Evolutionary conservation across 1,140 invertebrate species (phyloP).

Genomic region (Drosophila subpulchrella): DNA sequence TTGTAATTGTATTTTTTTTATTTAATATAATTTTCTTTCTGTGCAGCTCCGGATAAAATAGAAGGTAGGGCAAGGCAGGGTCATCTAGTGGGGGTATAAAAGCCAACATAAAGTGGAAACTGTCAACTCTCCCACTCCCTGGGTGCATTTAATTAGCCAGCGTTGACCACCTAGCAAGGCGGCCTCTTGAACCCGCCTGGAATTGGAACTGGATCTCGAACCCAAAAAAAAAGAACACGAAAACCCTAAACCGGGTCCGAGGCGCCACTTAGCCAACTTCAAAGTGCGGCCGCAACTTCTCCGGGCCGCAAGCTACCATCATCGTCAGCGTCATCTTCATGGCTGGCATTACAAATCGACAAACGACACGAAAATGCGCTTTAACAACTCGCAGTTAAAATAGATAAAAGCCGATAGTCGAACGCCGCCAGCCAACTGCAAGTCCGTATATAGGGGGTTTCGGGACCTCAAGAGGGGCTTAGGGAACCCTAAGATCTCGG

Average conservation of each 20-base stretch:
- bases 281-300: conserved; percentile 59
- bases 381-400: conserved; percentile 83
- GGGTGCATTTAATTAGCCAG: conserved; percentile 73
- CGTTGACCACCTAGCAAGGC: conserved; percentile 66
- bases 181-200: conserved; percentile 72
- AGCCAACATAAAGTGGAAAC: conserved; percentile 75
- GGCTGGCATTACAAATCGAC: conserved; percentile 81
- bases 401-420: conserved; percentile 82
- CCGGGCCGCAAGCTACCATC: conserved; percentile 50
- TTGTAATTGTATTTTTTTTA: too few species aligned
- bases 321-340: conserved; percentile 49
- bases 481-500: conserved; percentile 6
- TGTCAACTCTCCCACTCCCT: conserved; percentile 39
- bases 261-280: conserved; percentile 79
- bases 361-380: conserved; percentile 84
- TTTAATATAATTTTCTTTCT: not conserved
- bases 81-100: conserved; percentile 52
- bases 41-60: conserved; percentile 7
- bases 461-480: not conserved
- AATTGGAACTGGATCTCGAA: not conserved
- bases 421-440: conserved; percentile 59
- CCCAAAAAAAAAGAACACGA: not conserved
- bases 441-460: not conserved
- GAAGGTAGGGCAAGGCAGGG: not conserved
- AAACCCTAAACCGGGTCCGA: conserved; percentile 25